Base-by-base conservation (phyloP, 2,888 invertebrate genomes). In the Herminia tarsipennalis region DNA sequence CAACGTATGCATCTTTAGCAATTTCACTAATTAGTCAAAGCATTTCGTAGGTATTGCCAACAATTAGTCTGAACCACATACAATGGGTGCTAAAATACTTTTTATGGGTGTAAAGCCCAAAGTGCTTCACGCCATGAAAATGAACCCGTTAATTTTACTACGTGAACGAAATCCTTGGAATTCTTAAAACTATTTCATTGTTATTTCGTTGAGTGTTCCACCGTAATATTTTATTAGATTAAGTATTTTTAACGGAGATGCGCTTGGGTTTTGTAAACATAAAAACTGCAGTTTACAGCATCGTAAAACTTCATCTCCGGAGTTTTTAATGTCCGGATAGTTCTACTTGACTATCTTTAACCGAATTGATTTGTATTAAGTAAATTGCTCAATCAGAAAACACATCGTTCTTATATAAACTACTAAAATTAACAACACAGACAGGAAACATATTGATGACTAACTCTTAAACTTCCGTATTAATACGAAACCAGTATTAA, bases 11-110 rank as follows among this genome's bases (percentile, higher is more conserved):
- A 38, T 49, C 36, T 51, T 41, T 38, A 47, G 40, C 33, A 41
- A 59, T 53, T 54, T 45, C 24, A 45, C 40, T 48, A 67, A 65
- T 67, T 65, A 56, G 65, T 36, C 33, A 35, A 30, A 38, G 32
- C 34, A 41, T 48, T 61, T 46, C 34, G 22, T 49, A 41, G 36
- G 43, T 30, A 25, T 39, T 42, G 25, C 33, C 13, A 49, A 17
- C 30, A 50, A 66, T 66, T 50, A 48, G 40, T 36, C 34, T 27
- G 43, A 45, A 32, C 30, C 39, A 44, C 9, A 35, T 39, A 56
- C 64, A 51, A 58, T n/a, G n/a, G n/a, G n/a, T n/a, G n/a, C n/a
- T n/a, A 53, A 14, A 27, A 29, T 14, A 39, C 25, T 41, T 46
- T 58, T 56, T 48, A 59, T 37, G 30, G 12, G 17, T 41, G 44